These are phyloP conservation scores for Helostoma temminkii DNA, from an alignment of 2,797 vertebrate species.

Conservation along the genomic window DNA sequence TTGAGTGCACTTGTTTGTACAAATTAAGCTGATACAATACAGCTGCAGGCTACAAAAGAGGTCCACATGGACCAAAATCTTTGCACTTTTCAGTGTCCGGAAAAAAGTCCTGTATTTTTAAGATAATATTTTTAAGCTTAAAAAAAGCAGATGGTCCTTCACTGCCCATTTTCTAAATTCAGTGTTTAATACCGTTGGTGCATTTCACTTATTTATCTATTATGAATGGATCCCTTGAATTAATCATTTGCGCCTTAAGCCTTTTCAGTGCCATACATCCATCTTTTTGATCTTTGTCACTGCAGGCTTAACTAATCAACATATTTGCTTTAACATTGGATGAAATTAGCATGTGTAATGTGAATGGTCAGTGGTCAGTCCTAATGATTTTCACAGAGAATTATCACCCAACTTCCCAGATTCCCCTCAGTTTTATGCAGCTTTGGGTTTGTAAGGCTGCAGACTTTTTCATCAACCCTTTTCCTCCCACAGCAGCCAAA, in stretches of 20 bases:
- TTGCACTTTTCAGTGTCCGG: background rate
- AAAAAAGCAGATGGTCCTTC: background rate
- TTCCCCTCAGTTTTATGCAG: background rate
- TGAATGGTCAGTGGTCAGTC: background rate
- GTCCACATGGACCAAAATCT: background rate
- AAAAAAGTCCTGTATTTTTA: background rate
- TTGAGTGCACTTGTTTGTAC: constrained; percentile 12
- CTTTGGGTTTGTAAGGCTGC: background rate
- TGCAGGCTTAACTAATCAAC: background rate
- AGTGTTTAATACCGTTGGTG: background rate
- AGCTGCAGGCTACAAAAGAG: background rate
- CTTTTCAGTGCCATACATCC: background rate
- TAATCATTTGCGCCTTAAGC: background rate
- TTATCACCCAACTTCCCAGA: background rate
- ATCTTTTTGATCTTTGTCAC: background rate
- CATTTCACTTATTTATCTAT: background rate
- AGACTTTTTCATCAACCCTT: background rate
- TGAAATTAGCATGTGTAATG: background rate
- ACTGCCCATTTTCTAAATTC: background rate
- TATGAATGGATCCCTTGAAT: background rate
- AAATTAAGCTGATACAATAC: constrained; percentile 13
- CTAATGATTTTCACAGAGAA: background rate
- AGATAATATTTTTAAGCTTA: background rate
- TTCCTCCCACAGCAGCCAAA: background rate
- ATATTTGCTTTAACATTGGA: background rate